These are phyloP conservation scores for Mythimna vitellina DNA, from an alignment of 2,888 invertebrate species.

Conservation along the genomic window DNA sequence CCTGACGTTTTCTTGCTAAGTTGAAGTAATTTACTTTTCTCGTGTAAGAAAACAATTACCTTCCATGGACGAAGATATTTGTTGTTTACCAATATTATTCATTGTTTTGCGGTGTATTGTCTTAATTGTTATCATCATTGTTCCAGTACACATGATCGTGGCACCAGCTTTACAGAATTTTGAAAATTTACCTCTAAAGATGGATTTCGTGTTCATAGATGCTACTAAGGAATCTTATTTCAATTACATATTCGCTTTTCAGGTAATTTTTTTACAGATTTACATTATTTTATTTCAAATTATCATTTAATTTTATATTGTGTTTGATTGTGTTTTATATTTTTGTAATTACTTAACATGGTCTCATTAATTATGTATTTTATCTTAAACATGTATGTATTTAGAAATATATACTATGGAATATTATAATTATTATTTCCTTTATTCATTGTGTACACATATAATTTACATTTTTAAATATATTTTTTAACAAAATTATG, in stretches of 20 bases:
- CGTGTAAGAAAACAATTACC: no score
- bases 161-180: conserved; percentile 73
- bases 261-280: conserved; percentile 61
- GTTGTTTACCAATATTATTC: background rate
- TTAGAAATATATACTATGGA: no score
- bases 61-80: no score
- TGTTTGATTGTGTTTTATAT: background rate
- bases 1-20: no score
- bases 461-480: no score
- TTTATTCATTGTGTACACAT: no score
- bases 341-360: background rate
- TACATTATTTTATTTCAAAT: background rate
- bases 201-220: conserved; percentile 77
- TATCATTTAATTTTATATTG: background rate
- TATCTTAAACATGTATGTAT: no score
- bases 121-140: conserved; percentile 36
- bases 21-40: no score
- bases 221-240: conserved; percentile 69
- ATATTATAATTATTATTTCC: no score
- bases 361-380: no score
- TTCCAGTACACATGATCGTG: conserved; percentile 76
- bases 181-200: conserved; percentile 73
- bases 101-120: conserved; percentile 4
- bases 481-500: no score
- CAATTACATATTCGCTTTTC: conserved; percentile 70